Conservation (phyloP, 2,797 vertebrate genomes). For the Oreochromis mossambicus region DNA sequence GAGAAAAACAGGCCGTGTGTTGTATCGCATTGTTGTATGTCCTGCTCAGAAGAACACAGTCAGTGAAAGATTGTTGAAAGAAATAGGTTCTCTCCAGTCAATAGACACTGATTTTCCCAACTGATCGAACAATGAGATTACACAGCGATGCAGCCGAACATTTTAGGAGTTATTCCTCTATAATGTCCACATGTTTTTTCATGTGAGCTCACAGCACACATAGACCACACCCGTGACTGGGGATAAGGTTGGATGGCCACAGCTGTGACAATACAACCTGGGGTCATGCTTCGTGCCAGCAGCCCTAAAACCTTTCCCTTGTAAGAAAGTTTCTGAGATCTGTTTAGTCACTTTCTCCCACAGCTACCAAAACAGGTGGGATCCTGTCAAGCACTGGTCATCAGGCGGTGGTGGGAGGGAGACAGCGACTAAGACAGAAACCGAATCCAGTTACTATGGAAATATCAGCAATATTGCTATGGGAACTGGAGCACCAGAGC, state of each 20-base stretch:
- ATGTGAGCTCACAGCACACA: background rate
- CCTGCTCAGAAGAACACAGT: background rate
- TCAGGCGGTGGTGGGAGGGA: background rate
- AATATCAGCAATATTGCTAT: slow-evolving; percentile 60
- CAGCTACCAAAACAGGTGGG: slow-evolving; percentile 62
- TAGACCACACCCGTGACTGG: background rate
- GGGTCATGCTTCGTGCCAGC: slow-evolving; percentile 24
- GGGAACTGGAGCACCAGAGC: slow-evolving; percentile 52
- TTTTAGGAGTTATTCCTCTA: background rate
- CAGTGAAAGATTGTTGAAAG: background rate
- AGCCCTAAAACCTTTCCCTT: slow-evolving; percentile 26
- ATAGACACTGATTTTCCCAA: slow-evolving; percentile 22
- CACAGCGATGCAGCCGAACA: background rate
- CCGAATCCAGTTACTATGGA: slow-evolving; percentile 63
- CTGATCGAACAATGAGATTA: slow-evolving; percentile 11
- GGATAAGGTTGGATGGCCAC: slow-evolving; percentile 39
- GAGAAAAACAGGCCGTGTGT: background rate
- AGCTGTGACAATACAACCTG: slow-evolving; percentile 64
- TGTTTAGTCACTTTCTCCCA: slow-evolving; percentile 54
- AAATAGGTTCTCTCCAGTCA: slow-evolving; percentile 1
- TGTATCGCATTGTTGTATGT: background rate
- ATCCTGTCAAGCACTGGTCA: slow-evolving; percentile 28
- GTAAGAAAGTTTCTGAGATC: slow-evolving; percentile 14
- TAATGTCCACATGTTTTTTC: background rate
- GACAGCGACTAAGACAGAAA: background rate